Base-by-base conservation (phyloP, 2,888 invertebrate species). In the Frankliniella intonsa region DNA sequence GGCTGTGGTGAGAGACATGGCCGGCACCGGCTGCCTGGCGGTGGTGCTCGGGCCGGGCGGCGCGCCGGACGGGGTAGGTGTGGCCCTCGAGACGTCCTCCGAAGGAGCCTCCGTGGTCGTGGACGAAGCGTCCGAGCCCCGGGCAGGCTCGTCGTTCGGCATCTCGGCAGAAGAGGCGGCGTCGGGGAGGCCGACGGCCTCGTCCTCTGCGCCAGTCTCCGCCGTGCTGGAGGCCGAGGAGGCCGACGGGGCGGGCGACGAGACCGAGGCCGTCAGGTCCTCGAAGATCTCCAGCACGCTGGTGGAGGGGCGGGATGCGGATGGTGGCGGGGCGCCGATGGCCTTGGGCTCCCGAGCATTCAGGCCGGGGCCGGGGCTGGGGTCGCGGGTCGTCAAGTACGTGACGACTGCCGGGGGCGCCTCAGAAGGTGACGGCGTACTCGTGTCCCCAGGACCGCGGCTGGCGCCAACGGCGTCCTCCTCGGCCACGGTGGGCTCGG, bases 101-200 rank as follows among this genome's bases (percentile, higher is more conserved):
- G 38, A 38, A 38, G 38, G 2, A 25, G 69, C 8, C 25, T 76
- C 69, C 10, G 25, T 25, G 3, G 69, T 22, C 10, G 11, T 76
- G 69, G 69, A 76, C 25, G 69, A 76, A 0, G 25, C 69, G 22
- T 22, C 12, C 55, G 19, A 14, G 25, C 2, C 25, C 69, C 25
- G 22, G 22, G 69, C 69, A 8, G 69, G 69, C 69, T 76, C 69
- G 69, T 76, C 69, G 69, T 76, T 76, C 10, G 69, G 22, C 69
- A 76, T 76, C 69, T 76, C 69, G 69, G 55, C 55, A 12, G 55
- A 55, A 19, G 55, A 55, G 55, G 55, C 11, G 17, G 38, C 38
- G 38, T 5, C 38, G 38, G 5, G 38, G 38, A 38, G 38, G 38
- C 38, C 38, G 17, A 12, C 55, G 55, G 22, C 69, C 69, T 76